Conservation (phyloP, 2,888 invertebrate species). For the Dryocosmus kuriphilus region DNA sequence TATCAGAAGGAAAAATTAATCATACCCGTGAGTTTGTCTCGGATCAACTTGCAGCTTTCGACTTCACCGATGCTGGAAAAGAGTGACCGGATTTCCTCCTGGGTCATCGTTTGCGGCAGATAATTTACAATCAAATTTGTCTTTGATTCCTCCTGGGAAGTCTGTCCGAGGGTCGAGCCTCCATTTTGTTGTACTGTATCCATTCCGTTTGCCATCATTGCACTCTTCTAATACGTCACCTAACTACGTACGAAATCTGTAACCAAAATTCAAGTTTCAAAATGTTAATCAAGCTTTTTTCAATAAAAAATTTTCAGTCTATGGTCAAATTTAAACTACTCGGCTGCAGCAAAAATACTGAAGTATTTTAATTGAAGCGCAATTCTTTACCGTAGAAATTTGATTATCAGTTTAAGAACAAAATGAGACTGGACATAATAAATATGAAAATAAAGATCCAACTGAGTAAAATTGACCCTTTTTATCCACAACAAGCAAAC, state of each 20-base stretch:
- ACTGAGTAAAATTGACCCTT: not conserved
- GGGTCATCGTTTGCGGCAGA: slow-evolving; percentile 99
- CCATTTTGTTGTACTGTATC: slow-evolving; percentile 92
- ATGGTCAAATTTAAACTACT: not conserved
- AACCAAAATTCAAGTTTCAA: slow-evolving; percentile 54
- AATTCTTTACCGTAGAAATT: no score
- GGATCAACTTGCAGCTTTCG: slow-evolving; percentile 98
- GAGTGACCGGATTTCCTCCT: slow-evolving; percentile 98
- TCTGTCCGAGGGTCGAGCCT: slow-evolving; percentile 83
- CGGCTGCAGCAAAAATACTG: no score
- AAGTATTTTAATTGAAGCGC: no score
- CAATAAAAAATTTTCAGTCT: not conserved
- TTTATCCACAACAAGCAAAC: not conserved
- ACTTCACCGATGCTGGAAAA: slow-evolving; percentile 99
- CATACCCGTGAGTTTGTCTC: slow-evolving; percentile 97
- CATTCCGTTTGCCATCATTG: slow-evolving; percentile 91
- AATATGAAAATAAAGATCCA: not conserved
- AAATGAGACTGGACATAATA: no score
- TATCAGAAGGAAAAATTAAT: slow-evolving; percentile 8
- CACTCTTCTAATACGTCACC: slow-evolving; percentile 70
- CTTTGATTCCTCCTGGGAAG: slow-evolving; percentile 89
- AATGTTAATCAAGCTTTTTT: not conserved
- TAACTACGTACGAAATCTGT: slow-evolving; percentile 76
- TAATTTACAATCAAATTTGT: slow-evolving; percentile 99
- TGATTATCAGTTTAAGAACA: no score